Evolutionary conservation across 2,113 vertebrate genomes (phyloP).

Genomic region (Sminthopsis crassicaudata): DNA sequence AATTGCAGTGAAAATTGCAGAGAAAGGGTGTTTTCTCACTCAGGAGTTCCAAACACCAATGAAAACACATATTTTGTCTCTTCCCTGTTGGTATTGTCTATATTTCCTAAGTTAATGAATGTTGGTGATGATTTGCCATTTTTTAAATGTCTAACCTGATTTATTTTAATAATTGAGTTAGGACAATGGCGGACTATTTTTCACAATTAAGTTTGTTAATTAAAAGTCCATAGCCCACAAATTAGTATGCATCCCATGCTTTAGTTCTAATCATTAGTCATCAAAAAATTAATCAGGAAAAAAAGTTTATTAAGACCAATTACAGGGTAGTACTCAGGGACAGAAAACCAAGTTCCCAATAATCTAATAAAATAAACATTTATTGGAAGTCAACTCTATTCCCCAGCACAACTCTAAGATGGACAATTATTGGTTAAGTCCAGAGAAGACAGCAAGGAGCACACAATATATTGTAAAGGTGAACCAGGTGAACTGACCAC

Average conservation of each 20-base stretch:
- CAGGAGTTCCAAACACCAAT: neutral
- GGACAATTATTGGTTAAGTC: slow-evolving; percentile 11
- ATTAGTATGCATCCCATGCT: neutral
- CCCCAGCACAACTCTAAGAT: slow-evolving; percentile 30
- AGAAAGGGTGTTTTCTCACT: neutral
- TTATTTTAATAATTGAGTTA: neutral
- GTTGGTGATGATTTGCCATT: neutral
- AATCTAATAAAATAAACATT: slow-evolving; percentile 50
- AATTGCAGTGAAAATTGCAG: neutral
- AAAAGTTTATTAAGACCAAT: slow-evolving; percentile 49
- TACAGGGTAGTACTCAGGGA: slow-evolving; percentile 28
- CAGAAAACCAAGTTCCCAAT: slow-evolving; percentile 28
- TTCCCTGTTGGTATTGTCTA: neutral
- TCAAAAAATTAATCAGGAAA: slow-evolving; percentile 46
- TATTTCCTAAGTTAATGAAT: neutral
- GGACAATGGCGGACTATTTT: neutral
- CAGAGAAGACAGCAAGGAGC: slow-evolving; percentile 29
- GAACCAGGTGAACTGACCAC: neutral
- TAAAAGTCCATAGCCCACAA: neutral
- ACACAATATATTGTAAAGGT: slow-evolving; percentile 21
- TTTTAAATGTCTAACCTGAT: neutral
- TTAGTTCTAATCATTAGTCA: slow-evolving; percentile 37
- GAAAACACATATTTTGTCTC: neutral
- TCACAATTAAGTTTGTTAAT: neutral
- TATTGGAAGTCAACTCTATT: slow-evolving; percentile 4